Evolutionary conservation across 2,113 vertebrate genomes (phyloP).

Genomic region (Proterorhinus semilunaris): DNA sequence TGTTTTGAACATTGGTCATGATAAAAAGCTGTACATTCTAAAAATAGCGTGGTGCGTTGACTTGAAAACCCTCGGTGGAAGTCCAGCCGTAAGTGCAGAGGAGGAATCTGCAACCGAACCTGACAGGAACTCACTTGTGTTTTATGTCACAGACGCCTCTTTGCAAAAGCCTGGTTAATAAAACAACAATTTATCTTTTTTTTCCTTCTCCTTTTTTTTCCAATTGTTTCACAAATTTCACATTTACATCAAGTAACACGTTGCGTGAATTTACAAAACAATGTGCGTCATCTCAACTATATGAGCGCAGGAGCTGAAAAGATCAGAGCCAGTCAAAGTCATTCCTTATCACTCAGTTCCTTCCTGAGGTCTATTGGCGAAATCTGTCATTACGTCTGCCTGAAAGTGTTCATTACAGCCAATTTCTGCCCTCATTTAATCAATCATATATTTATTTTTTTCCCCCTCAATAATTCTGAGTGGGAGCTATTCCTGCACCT

Average conservation of each 20-base stretch:
- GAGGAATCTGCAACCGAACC: constrained; percentile 19
- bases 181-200: constrained; percentile 2
- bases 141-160: constrained; percentile 1
- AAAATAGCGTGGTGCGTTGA: constrained; percentile 3
- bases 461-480: no score
- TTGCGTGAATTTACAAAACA: constrained; percentile 1
- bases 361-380: no score
- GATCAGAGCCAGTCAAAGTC: no score
- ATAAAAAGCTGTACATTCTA: not conserved
- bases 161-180: not conserved
- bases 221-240: constrained; percentile 12
- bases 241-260: constrained; percentile 29
- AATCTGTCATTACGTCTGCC: no score
- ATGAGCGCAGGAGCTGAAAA: no score
- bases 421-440: no score
- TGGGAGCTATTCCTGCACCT: no score
- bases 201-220: constrained; percentile 26
- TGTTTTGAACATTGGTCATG: no score
- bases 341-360: no score
- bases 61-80: not conserved
- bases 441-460: no score
- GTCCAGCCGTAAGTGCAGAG: constrained; percentile 24
- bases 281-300: constrained; percentile 12
- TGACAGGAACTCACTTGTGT: constrained; percentile 13
- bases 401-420: no score